A percentile compares a stretch with the other conserved stretches of the same genome.
Conservation (phyloP, 2,888 invertebrate genomes). For the Linnaemya vulpina region DNA sequence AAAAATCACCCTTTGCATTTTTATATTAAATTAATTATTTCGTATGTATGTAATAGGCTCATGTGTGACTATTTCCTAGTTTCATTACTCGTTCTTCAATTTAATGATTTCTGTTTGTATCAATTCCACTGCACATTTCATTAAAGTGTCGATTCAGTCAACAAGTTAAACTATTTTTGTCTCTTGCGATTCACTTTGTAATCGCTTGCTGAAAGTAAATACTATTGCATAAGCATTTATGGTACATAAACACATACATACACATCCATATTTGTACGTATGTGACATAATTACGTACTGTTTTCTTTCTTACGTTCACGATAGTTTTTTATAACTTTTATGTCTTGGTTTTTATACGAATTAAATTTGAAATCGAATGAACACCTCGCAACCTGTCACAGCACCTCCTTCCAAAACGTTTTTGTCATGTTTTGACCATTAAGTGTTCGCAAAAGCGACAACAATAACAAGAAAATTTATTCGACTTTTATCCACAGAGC, state of each 20-base stretch:
- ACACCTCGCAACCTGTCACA: too few species aligned
- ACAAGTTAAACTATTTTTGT: constrained; percentile 13
- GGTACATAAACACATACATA: too few species aligned
- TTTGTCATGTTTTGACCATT: neutral
- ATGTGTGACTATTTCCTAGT: neutral
- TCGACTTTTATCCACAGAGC: too few species aligned
- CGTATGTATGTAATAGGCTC: neutral
- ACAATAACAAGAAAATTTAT: constrained; percentile 17
- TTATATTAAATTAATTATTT: too few species aligned
- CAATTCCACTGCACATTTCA: neutral
- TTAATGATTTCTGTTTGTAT: neutral
- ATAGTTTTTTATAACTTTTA: constrained; percentile 27
- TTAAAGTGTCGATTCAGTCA: neutral
- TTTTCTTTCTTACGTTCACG: neutral
- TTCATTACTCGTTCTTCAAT: neutral
- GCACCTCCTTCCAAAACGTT: constrained; percentile 2
- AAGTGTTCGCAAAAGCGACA: constrained; percentile 15
- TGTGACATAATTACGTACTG: constrained; percentile 45
- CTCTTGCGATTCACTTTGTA: constrained; percentile 28
- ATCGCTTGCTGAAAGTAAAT: too few species aligned
- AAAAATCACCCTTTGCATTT: too few species aligned
- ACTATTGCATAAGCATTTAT: too few species aligned
- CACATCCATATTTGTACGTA: too few species aligned
- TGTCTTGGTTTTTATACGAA: constrained; percentile 22
- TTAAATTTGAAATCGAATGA: constrained; percentile 18